Evolutionary conservation across 2,797 vertebrate species (phyloP), one percentile per base, ranked within the genome.

Genomic region (Novumbra hubbsi): DNA sequence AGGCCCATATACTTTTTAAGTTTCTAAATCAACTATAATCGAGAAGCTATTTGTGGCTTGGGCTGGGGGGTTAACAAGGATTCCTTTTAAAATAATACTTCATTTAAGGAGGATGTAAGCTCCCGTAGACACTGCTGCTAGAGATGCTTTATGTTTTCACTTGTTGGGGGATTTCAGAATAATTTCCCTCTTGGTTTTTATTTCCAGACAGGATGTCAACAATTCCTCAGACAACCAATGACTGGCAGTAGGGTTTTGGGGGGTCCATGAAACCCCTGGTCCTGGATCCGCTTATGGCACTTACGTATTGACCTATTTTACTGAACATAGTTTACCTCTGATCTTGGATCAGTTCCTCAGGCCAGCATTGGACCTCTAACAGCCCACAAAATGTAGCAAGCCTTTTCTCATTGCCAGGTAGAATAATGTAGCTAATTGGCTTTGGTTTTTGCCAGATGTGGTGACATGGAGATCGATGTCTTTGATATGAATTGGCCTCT

Each of bases 361-460:
- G 85, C 79, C 72, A 74, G 73, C 71, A 12, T 67, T 38, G 78
- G 74, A 78, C 76, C 82, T 72, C 69, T 64, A 86, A 81, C 80
- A 90, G 86, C 74, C 48, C 82, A 88, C 88, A 90, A 90, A 95
- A 93, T 90, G 83, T 90, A 82, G 50, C 81, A 75, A 65, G 84
- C 72, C 92, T 94, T 93, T 93, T 95, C 92, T 84, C 88, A 82
- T 80, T 87, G 91, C 93, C 92, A 94, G 88, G 92, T 92, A 92
- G 85, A 89, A 88, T 94, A 89, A 86, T 89, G 88, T 91, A 92
- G 88, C 93, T 94, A 93, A 94, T 95, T 95, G 94, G 88, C 87
- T 86, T 89, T 93, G 84, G 94, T 92, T 92, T 88, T 84, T 95
- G 85, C 92, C 95, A 96, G 93, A 95, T 95, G 95, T 92, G 88